Conservation (phyloP, 2,113 vertebrate genomes). For the Piprites chloris region DNA sequence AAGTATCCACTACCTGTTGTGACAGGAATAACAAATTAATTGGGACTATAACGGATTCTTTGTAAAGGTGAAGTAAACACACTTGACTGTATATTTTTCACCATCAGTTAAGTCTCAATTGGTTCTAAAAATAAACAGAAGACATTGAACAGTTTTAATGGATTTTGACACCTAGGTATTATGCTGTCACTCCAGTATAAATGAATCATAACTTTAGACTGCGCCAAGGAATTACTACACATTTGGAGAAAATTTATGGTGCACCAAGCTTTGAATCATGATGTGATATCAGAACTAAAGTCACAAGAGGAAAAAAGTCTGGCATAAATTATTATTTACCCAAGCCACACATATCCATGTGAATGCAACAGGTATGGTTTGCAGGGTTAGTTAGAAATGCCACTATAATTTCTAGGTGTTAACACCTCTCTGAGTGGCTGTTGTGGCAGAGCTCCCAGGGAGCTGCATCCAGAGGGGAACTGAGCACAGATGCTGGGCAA, state of each 20-base stretch:
- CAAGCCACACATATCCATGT: background rate
- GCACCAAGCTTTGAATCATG: conserved; percentile 94
- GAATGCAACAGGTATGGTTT: conserved; percentile 61
- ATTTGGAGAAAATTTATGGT: conserved; percentile 97
- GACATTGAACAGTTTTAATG: conserved; percentile 99
- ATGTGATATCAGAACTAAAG: conserved; percentile 95
- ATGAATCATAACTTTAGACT: conserved; percentile 99
- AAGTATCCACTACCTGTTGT: conserved; percentile 95
- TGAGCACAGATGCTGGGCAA: background rate
- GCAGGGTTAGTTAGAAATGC: conserved; percentile 35
- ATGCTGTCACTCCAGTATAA: conserved; percentile 99
- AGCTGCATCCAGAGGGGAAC: background rate
- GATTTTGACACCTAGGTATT: conserved; percentile 99
- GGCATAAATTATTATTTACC: conserved; percentile 88
- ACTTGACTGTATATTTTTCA: conserved; percentile 99
- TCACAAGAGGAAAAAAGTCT: conserved; percentile 75
- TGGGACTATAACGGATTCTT: conserved; percentile 98
- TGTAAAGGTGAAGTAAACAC: conserved; percentile 99
- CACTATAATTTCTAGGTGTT: conserved; percentile 41
- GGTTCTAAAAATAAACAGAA: conserved; percentile 99
- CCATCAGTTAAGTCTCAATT: conserved; percentile 99
- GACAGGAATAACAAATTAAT: conserved; percentile 99
- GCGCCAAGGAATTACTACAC: conserved; percentile 96
- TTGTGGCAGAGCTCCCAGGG: background rate
- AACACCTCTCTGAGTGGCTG: background rate